These are phyloP conservation scores for Gryllus bimaculatus DNA, from an alignment of 1,140 invertebrate genomes.

Conservation along the genomic window DNA sequence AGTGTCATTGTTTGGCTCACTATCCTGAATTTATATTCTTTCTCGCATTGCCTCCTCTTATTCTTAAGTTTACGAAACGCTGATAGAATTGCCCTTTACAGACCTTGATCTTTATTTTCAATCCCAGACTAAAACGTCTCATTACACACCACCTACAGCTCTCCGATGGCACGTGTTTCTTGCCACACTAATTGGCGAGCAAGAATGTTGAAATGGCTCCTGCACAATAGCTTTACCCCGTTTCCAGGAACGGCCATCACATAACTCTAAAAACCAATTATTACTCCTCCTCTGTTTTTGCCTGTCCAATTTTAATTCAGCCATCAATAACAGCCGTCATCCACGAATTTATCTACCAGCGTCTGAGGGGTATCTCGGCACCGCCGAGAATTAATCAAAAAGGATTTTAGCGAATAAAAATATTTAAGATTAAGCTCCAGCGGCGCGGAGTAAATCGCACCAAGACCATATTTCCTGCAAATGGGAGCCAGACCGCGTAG, in stretches of 20 bases:
- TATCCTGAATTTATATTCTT: too few species aligned
- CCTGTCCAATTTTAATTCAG: conserved; percentile 4
- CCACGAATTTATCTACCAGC: background rate
- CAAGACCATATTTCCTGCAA: background rate
- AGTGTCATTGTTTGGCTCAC: too few species aligned
- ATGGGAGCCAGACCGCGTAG: background rate
- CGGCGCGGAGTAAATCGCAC: background rate
- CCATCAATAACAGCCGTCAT: background rate
- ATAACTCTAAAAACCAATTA: conserved; percentile 2
- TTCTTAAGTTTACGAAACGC: too few species aligned
- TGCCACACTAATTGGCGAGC: too few species aligned
- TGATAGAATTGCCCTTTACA: too few species aligned
- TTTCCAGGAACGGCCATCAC: background rate
- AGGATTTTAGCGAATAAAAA: background rate
- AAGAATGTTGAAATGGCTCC: background rate
- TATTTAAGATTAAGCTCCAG: background rate
- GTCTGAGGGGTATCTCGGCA: background rate
- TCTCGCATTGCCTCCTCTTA: too few species aligned
- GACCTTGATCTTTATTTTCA: too few species aligned
- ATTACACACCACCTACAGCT: too few species aligned
- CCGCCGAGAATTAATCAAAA: background rate
- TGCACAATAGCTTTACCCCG: background rate
- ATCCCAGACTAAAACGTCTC: too few species aligned
- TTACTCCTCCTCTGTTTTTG: background rate
- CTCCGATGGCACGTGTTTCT: too few species aligned